Evolutionary conservation across 2,113 vertebrate genomes (phyloP).

Genomic region (rabbit (Oryctolagus cuniculus)): mOryCun1.1 NC_091433.1:51306501-51307000

Average conservation of each 20-base stretch:
- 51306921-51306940: too few relatives aligned
- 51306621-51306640: neutral
- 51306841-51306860: too few relatives aligned
- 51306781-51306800: neutral
- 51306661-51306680: neutral
- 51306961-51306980: too few relatives aligned
- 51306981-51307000: too few relatives aligned
- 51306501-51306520: neutral
- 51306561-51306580: neutral
- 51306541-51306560: neutral
- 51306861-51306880: too few relatives aligned
- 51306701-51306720: neutral
- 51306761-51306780: slow-evolving; percentile 25
- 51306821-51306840: too few relatives aligned
- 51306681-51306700: neutral
- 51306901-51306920: too few relatives aligned
- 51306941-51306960: too few relatives aligned
- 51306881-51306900: too few relatives aligned
- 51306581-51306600: neutral
- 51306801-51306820: too few relatives aligned
- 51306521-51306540: neutral
- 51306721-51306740: neutral
- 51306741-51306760: neutral
- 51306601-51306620: neutral
- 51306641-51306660: neutral